phyloP scores from a whole-genome alignment of 2,888 invertebrate genomes.

The Anodontia alba region DNA sequence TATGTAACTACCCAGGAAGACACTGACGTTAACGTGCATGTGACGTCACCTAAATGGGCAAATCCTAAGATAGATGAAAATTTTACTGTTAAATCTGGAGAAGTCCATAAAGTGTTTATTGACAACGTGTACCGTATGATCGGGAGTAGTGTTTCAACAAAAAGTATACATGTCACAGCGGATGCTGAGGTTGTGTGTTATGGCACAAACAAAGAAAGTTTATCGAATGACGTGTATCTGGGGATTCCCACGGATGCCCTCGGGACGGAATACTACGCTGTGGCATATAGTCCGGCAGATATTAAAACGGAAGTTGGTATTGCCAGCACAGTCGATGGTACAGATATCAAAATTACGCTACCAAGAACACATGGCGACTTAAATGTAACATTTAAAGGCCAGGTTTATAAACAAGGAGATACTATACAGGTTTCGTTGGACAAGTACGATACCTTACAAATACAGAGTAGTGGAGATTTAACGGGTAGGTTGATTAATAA shows the following conservation, averaged over 20 bases:
- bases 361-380: constrained; percentile 37
- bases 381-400: constrained; percentile 53
- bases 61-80: constrained; percentile 55
- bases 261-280: constrained; percentile 62
- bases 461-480: constrained; percentile 60
- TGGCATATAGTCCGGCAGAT: constrained; percentile 51
- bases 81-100: constrained; percentile 58
- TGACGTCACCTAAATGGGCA: constrained; percentile 60
- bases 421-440: constrained; percentile 49
- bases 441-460: constrained; percentile 60
- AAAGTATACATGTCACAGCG: constrained; percentile 60
- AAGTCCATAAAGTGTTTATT: constrained; percentile 59
- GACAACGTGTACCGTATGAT: constrained; percentile 45
- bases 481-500: constrained; percentile 57
- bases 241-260: constrained; percentile 64
- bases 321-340: constrained; percentile 51
- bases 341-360: constrained; percentile 53
- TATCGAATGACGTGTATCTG: constrained; percentile 65
- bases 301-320: constrained; percentile 56
- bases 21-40: constrained; percentile 56
- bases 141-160: constrained; percentile 52
- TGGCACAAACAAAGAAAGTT: constrained; percentile 64
- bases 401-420: constrained; percentile 55
- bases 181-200: constrained; percentile 64
- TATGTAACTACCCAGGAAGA: constrained; percentile 64